These are phyloP conservation scores for Agapornis canus DNA, from an alignment of 2,797 vertebrate genomes.

Conservation along the genomic window DNA sequence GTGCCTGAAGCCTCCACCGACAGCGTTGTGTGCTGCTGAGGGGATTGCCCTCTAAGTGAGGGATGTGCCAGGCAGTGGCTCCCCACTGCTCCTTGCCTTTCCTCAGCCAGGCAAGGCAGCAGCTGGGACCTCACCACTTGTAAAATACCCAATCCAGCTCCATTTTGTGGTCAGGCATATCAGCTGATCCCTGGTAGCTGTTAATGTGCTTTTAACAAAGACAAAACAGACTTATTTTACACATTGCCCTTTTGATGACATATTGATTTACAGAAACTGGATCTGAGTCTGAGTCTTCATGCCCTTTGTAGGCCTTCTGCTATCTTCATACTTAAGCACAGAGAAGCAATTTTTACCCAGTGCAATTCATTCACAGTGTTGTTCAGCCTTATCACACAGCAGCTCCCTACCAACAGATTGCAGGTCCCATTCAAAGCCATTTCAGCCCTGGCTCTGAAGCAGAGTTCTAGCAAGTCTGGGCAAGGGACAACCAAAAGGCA, in stretches of 20 bases:
- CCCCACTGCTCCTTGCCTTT: neutral
- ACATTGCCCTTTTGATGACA: neutral
- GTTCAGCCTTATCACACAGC: neutral
- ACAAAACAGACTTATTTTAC: neutral
- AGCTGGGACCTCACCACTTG: neutral
- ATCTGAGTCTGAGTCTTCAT: neutral
- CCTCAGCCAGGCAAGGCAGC: neutral
- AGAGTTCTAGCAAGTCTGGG: neutral
- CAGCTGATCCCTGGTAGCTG: neutral
- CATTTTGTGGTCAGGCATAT: neutral
- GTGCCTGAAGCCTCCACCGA: neutral
- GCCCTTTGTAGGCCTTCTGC: neutral
- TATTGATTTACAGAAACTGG: neutral
- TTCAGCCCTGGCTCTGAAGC: neutral
- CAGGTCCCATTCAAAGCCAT: neutral
- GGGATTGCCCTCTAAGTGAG: neutral
- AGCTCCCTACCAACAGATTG: neutral
- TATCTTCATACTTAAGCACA: neutral
- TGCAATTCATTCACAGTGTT: neutral
- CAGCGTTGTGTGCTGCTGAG: neutral
- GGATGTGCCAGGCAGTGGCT: neutral
- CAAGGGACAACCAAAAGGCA: neutral
- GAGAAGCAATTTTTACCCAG: neutral
- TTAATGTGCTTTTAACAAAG: neutral
- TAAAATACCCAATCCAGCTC: neutral